Conservation (phyloP, 2,888 invertebrate species). For the Petrolisthes manimaculis region DNA sequence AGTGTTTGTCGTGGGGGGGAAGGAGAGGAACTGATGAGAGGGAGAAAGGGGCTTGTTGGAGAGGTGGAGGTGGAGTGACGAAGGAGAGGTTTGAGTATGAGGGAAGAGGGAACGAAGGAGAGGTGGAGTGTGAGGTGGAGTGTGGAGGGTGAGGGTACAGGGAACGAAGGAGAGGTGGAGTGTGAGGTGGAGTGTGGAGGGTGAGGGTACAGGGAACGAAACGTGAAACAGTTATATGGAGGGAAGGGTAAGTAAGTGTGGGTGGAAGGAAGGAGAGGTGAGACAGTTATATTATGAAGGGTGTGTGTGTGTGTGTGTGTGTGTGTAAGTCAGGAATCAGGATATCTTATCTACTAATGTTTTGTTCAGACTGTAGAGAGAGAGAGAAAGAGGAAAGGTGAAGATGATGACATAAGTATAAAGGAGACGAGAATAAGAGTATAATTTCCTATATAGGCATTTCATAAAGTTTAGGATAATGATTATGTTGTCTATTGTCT, state of each 20-base stretch:
- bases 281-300: neutral
- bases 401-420: neutral
- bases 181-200: neutral
- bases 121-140: neutral
- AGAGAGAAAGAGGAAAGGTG: neutral
- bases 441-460: too few relatives aligned
- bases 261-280: neutral
- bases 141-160: neutral
- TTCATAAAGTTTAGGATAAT: too few relatives aligned
- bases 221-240: neutral
- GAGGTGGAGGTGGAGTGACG: constrained; percentile 11
- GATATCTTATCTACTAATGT: too few relatives aligned
- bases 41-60: too few relatives aligned
- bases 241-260: neutral
- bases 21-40: too few relatives aligned
- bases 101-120: neutral
- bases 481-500: too few relatives aligned
- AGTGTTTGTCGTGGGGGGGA: neutral
- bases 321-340: neutral
- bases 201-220: neutral
- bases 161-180: neutral
- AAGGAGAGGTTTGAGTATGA: neutral
- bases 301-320: neutral
- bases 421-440: neutral
- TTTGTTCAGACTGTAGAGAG: too few relatives aligned